Percentiles rank a stretch among this genome's conserved stretches.
These are phyloP conservation scores for Acipenser oxyrinchus DNA, from an alignment of 2,797 vertebrate genomes.

Conservation along the genomic window DNA sequence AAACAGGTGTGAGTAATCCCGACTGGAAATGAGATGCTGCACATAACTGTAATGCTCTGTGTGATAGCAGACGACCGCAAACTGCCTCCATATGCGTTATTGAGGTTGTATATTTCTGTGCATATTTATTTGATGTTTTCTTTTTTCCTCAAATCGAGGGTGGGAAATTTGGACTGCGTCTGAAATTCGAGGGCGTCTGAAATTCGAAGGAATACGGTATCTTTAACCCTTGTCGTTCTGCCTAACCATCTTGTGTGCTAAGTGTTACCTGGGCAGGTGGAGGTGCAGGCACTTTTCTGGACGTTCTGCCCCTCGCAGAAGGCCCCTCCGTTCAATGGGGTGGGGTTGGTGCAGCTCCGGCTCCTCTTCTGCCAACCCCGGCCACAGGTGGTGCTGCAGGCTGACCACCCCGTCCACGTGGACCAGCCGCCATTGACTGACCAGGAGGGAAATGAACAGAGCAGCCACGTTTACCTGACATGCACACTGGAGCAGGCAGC, in stretches of 20 bases:
- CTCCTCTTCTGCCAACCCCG: constrained; percentile 99
- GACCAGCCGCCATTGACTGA: constrained; percentile 99
- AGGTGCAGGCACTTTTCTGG: constrained; percentile 97
- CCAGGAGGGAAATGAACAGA: constrained; percentile 50
- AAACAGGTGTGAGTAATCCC: too few species aligned
- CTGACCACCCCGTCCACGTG: constrained; percentile 95
- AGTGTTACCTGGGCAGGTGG: constrained; percentile 95
- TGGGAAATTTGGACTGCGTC: too few species aligned
- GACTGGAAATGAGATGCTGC: too few species aligned
- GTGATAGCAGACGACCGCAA: too few species aligned
- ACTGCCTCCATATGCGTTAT: too few species aligned
- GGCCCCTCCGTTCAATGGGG: constrained; percentile 94
- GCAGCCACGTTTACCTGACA: constrained; percentile 72
- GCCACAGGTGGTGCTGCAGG: constrained; percentile 94
- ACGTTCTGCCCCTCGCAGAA: constrained; percentile 97
- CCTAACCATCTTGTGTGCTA: constrained; percentile 27
- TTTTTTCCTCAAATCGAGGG: too few species aligned
- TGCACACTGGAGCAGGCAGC: constrained; percentile 36
- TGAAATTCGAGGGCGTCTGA: too few species aligned
- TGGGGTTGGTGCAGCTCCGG: constrained; percentile 96
- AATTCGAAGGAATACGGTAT: too few species aligned
- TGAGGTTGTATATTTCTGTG: too few species aligned
- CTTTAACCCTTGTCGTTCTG: too few species aligned
- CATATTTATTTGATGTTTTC: too few species aligned
- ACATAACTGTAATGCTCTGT: too few species aligned